phyloP scores from a whole-genome alignment of 2,113 vertebrate species.

The Centrocercus urophasianus region DNA sequence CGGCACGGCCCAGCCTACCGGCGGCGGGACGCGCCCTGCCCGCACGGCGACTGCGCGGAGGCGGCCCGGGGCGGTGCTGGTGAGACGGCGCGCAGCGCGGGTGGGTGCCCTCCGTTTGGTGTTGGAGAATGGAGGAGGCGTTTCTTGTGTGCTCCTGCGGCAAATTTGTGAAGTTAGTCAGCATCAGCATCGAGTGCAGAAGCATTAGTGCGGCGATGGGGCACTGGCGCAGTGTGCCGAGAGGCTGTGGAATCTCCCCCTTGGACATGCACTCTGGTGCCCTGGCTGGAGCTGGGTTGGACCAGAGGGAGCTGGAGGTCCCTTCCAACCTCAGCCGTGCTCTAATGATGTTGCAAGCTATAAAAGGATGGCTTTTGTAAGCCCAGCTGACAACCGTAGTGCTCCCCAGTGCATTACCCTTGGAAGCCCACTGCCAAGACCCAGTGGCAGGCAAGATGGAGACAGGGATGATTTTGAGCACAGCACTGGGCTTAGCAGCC shows the following conservation, averaged over 20 bases:
- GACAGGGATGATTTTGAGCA: neutral
- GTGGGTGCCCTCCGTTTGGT: neutral
- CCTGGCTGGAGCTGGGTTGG: neutral
- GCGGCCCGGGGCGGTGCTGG: neutral
- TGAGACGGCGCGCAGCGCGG: neutral
- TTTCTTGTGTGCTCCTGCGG: fast-evolving
- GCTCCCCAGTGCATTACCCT: too few relatives aligned
- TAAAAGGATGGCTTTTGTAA: fast-evolving
- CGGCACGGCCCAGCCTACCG: neutral
- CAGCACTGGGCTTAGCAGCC: neutral
- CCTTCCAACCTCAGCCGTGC: neutral
- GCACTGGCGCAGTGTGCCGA: neutral
- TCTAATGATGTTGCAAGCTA: neutral
- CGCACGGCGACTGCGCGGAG: neutral
- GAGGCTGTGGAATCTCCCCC: neutral
- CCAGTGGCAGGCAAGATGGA: fast-evolving
- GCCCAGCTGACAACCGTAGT: neutral
- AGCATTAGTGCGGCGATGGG: neutral
- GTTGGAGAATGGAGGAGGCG: fast-evolving
- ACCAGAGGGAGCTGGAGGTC: neutral
- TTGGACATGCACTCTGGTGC: neutral
- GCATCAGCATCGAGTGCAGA: neutral
- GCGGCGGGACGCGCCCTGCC: neutral
- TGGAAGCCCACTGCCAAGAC: fast-evolving
- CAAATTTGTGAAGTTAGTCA: fast-evolving